Conservation (phyloP, 2,797 vertebrate genomes). For the Hipposideros larvatus region DNA sequence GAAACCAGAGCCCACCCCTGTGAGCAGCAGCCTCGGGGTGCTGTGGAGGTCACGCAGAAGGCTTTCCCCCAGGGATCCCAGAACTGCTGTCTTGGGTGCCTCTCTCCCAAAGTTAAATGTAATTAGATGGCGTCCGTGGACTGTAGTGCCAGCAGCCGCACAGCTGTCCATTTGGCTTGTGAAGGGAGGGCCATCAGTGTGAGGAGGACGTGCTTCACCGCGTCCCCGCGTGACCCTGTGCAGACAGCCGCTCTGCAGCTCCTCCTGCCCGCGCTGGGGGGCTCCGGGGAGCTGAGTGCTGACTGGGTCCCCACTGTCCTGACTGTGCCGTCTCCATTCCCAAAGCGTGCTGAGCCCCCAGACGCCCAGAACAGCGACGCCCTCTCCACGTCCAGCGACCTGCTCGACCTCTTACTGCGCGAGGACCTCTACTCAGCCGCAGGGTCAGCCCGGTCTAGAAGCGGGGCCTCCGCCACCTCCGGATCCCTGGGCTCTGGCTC, state of each 20-base stretch:
- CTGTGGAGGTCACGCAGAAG: too few relatives aligned
- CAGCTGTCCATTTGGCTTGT: fast-evolving
- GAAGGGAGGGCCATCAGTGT: fast-evolving
- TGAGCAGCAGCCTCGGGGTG: too few relatives aligned
- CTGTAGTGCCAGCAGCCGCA: fast-evolving
- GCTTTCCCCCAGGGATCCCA: neutral
- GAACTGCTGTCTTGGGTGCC: fast-evolving
- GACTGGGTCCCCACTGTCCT: neutral
- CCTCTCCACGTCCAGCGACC: conserved; percentile 93
- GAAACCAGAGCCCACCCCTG: too few relatives aligned
- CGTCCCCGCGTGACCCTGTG: neutral
- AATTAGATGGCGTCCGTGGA: fast-evolving
- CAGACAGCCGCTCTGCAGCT: fast-evolving
- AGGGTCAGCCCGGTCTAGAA: conserved; percentile 92
- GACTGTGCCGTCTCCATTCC: too few relatives aligned
- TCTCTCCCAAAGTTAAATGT: too few relatives aligned
- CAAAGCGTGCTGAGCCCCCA: conserved; percentile 84
- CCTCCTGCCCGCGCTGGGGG: too few relatives aligned
- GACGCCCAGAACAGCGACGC: conserved; percentile 90
- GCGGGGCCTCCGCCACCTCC: conserved; percentile 84
- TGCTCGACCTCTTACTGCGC: conserved; percentile 93
- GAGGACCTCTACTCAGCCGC: conserved; percentile 94
- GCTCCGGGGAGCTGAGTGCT: neutral
- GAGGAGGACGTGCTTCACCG: fast-evolving
- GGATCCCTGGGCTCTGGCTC: conserved; percentile 93